phyloP scores from a whole-genome alignment of 2,113 vertebrate genomes.

The Clarias macrocephalus region DNA sequence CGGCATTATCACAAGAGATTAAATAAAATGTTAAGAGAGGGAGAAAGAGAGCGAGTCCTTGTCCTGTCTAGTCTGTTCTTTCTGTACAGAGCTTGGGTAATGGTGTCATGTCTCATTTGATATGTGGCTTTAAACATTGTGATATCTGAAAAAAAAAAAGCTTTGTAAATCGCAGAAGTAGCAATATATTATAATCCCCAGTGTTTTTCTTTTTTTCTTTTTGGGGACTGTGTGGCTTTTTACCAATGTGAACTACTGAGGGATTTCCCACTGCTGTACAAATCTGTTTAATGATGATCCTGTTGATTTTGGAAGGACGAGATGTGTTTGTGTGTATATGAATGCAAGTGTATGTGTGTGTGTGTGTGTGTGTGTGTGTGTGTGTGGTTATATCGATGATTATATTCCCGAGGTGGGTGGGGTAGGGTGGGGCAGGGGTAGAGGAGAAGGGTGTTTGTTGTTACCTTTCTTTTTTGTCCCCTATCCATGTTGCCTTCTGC shows the following conservation, averaged over 20 bases:
- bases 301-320: conserved; percentile 87
- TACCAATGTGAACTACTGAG: conserved; percentile 86
- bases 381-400: conserved; percentile 39
- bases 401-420: not conserved
- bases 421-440: not conserved
- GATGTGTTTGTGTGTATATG: conserved; percentile 57
- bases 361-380: conserved; percentile 51
- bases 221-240: conserved; percentile 85
- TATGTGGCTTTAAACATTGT: conserved; percentile 96
- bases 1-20: conserved; percentile 45
- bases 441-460: conserved; percentile 60
- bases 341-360: conserved; percentile 22
- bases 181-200: conserved; percentile 91
- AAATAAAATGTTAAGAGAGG: conserved; percentile 10
- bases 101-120: conserved; percentile 89
- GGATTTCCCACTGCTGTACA: conserved; percentile 85
- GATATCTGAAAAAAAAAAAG: conserved; percentile 72
- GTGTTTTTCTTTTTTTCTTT: conserved; percentile 82
- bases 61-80: conserved; percentile 62
- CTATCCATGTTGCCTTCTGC: conserved; percentile 86
- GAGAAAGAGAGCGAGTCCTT: conserved; percentile 36
- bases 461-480: conserved; percentile 77
- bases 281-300: conserved; percentile 80
- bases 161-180: conserved; percentile 98
- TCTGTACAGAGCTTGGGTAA: conserved; percentile 86